phyloP scores from a whole-genome alignment of 2,797 vertebrate species.

The Luscinia luscinia region DNA sequence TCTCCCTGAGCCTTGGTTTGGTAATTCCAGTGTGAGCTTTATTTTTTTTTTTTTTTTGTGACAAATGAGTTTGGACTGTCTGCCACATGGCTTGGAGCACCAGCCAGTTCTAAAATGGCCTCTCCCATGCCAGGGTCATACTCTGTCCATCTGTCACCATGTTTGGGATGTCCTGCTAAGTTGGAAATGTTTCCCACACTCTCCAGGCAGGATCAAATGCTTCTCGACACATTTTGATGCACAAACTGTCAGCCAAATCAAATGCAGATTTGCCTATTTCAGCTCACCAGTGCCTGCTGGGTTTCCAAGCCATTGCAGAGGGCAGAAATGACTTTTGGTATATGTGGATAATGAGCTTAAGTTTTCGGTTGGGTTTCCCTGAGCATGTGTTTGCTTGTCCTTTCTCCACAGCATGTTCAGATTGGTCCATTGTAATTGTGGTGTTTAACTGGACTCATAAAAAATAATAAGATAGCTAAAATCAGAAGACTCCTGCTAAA shows the following conservation, averaged over 20 bases:
- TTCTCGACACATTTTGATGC: not conserved
- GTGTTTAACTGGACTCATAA: not conserved
- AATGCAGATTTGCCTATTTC: not conserved
- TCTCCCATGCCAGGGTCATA: accelerated
- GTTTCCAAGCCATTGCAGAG: not conserved
- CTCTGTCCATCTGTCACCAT: slow-evolving; percentile 5
- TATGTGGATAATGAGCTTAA: not conserved
- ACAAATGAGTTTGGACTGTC: not conserved
- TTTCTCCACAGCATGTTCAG: not conserved
- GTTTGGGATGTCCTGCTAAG: not conserved
- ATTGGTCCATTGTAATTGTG: not conserved
- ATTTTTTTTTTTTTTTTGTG: not conserved
- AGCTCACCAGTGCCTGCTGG: not conserved
- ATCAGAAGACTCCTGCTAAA: not conserved
- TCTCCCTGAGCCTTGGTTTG: not conserved
- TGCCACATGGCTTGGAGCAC: slow-evolving; percentile 26
- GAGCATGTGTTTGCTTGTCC: not conserved
- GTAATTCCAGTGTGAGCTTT: not conserved
- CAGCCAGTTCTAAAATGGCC: not conserved
- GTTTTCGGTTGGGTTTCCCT: not conserved
- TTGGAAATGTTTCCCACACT: not conserved
- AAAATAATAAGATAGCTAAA: not conserved
- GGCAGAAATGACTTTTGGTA: not conserved
- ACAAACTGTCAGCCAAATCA: not conserved
- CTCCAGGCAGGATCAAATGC: not conserved